A percentile compares a stretch with the other conserved stretches of the same genome.
These are phyloP conservation scores for Pammene fasciana DNA, from an alignment of 2,888 invertebrate genomes.

Conservation along the genomic window DNA sequence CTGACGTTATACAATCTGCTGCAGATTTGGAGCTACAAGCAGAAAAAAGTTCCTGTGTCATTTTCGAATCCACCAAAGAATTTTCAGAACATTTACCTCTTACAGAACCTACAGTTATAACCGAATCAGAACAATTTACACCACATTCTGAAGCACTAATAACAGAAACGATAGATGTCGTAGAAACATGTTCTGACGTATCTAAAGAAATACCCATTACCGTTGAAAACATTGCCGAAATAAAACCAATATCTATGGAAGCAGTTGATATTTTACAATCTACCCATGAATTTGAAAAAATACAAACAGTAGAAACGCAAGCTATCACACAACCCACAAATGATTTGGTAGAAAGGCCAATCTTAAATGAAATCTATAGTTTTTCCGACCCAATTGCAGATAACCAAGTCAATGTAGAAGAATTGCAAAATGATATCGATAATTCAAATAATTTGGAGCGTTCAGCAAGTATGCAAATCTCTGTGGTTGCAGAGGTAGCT, in stretches of 20 bases:
- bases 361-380: not conserved
- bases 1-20: not conserved
- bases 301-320: not conserved
- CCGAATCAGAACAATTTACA: not conserved
- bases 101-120: not conserved
- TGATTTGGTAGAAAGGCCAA: not conserved
- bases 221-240: not conserved
- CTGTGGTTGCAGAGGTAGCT: not conserved
- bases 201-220: not conserved
- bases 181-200: not conserved
- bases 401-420: not conserved
- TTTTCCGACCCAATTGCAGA: not conserved
- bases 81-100: not conserved
- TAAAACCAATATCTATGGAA: not conserved
- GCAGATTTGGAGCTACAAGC: not conserved
- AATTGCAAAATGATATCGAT: not conserved
- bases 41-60: not conserved
- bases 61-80: not conserved
- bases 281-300: not conserved
- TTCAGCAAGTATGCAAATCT: not conserved
- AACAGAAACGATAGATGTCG: not conserved
- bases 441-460: not conserved
- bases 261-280: not conserved
- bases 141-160: not conserved
- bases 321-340: not conserved